phyloP scores from a whole-genome alignment of 2,888 invertebrate species.

The Microdon myrmicae region DNA sequence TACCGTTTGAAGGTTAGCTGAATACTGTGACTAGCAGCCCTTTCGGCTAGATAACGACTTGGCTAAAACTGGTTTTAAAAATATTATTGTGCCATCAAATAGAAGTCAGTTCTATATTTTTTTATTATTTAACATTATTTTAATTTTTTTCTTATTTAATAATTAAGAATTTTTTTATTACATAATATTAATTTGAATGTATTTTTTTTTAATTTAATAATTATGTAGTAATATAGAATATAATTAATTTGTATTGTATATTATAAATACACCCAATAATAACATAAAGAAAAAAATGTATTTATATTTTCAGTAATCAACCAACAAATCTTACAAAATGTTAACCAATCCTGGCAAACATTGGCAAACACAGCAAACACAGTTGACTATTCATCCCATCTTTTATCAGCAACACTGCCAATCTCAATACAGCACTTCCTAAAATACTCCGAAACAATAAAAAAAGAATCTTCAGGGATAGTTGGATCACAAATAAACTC shows the following conservation, averaged over 20 bases:
- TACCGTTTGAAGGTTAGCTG: no score
- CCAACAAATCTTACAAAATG: constrained; percentile 67
- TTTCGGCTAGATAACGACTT: no score
- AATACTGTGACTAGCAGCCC: no score
- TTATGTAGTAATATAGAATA: neutral
- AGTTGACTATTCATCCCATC: constrained; percentile 67
- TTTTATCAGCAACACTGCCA: constrained; percentile 67
- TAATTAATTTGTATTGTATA: neutral
- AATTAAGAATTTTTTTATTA: no score
- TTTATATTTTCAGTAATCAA: constrained; percentile 61
- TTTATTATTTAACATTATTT: no score
- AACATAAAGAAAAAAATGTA: no score
- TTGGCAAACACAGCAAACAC: constrained; percentile 67
- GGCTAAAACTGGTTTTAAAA: no score
- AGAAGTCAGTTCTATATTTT: no score
- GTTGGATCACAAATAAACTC: constrained; percentile 62
- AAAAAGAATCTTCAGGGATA: constrained; percentile 66
- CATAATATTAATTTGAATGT: constrained; percentile 1
- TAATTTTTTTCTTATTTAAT: no score
- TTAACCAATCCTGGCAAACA: constrained; percentile 67
- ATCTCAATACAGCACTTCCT: constrained; percentile 68
- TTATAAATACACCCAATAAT: neutral
- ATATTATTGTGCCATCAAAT: no score
- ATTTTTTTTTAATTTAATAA: constrained; percentile 16
- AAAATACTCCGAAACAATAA: constrained; percentile 68